These are phyloP conservation scores for Cryptoprocta ferox DNA, from an alignment of 2,797 vertebrate species.

Conservation along the genomic window DNA sequence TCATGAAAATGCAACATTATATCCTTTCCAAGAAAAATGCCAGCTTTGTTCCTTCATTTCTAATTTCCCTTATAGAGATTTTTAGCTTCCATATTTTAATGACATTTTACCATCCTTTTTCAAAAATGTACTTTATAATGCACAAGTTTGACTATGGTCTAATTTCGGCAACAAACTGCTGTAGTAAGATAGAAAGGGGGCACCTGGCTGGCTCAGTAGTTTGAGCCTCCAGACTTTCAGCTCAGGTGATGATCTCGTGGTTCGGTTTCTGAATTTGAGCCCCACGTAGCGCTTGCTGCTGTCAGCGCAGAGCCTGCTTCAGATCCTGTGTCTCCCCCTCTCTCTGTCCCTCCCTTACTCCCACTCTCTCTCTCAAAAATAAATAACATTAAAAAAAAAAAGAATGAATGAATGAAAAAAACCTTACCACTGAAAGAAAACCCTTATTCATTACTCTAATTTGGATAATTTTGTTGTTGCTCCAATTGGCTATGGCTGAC, in stretches of 20 bases:
- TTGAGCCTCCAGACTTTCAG: too few relatives aligned
- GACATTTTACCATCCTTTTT: background rate
- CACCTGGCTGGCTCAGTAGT: too few relatives aligned
- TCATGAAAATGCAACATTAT: background rate
- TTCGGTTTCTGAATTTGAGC: too few relatives aligned
- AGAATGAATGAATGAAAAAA: background rate
- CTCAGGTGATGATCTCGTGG: too few relatives aligned
- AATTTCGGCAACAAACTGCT: background rate
- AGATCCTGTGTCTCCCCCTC: too few relatives aligned
- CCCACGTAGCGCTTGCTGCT: too few relatives aligned
- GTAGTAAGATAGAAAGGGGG: background rate
- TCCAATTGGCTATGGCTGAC: background rate
- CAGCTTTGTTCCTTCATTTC: background rate
- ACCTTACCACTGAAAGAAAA: background rate
- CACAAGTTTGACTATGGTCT: background rate
- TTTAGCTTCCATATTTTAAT: slow-evolving; percentile 1
- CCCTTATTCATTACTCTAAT: background rate
- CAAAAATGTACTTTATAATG: background rate
- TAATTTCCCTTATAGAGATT: background rate
- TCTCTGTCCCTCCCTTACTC: too few relatives aligned
- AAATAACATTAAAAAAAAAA: too few relatives aligned
- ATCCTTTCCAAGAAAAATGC: background rate
- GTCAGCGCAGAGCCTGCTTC: too few relatives aligned
- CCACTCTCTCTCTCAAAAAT: too few relatives aligned
- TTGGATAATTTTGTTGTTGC: background rate